These are phyloP conservation scores for Acanthosepion esculentum DNA, from an alignment of 2,888 invertebrate species.

Conservation along the genomic window DNA sequence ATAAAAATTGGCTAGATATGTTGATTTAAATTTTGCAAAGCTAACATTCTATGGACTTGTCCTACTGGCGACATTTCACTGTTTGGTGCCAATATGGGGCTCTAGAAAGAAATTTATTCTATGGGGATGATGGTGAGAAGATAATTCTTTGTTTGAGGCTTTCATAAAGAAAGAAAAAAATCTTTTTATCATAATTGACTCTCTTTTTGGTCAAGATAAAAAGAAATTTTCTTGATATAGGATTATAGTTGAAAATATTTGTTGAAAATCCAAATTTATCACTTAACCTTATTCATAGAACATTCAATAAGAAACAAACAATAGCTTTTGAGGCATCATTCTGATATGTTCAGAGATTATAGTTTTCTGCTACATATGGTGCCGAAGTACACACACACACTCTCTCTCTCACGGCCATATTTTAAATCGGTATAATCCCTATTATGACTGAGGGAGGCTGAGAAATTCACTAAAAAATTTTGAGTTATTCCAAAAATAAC, in stretches of 20 bases:
- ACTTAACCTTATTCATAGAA: no score
- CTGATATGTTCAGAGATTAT: no score
- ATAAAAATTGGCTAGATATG: not conserved
- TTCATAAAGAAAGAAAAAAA: not conserved
- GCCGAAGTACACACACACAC: no score
- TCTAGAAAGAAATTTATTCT: not conserved
- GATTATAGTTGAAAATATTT: not conserved
- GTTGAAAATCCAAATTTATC: not conserved
- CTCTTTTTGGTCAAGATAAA: not conserved
- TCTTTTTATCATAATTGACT: not conserved
- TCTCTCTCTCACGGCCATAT: no score
- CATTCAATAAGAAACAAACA: no score
- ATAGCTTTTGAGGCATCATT: no score
- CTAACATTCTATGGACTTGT: not conserved
- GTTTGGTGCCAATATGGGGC: not conserved
- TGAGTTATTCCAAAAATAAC: no score
- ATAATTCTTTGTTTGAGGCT: not conserved
- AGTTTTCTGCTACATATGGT: no score
- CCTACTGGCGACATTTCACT: not conserved
- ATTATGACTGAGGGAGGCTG: no score
- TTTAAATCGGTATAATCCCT: no score
- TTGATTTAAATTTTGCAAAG: slow-evolving; percentile 22
- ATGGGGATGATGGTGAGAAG: not conserved
- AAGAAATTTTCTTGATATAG: not conserved
- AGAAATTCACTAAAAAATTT: no score